Evolutionary conservation across 1,140 invertebrate species (phyloP).

Genomic region (Pseudomyrmex concolor): DNA sequence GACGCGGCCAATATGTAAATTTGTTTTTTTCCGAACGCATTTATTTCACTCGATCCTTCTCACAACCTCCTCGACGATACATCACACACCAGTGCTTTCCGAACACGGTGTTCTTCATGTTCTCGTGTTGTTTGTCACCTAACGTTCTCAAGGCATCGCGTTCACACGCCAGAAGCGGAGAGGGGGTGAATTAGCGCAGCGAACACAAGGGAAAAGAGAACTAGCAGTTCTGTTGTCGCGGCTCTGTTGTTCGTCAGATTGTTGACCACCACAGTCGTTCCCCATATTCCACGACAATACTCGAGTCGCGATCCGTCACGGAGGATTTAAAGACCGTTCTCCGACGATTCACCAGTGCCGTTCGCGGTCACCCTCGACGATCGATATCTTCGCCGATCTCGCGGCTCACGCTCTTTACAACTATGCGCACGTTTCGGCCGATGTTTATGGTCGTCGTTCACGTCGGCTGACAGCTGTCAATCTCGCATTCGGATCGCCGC

Average conservation of each 20-base stretch:
- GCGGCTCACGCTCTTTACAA: constrained; percentile 51
- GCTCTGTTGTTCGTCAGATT: too few species aligned
- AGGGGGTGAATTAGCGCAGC: not conserved
- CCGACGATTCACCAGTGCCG: not conserved
- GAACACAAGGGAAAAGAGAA: not conserved
- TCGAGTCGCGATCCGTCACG: not conserved
- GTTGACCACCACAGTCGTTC: too few species aligned
- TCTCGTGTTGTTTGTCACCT: constrained; percentile 12
- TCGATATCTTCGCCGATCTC: constrained; percentile 65
- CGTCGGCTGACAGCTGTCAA: constrained; percentile 73
- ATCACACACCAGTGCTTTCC: too few species aligned
- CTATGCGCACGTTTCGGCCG: constrained; percentile 61
- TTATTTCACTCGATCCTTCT: too few species aligned
- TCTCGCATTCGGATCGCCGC: constrained; percentile 59
- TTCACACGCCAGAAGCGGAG: constrained; percentile 13
- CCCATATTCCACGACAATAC: too few species aligned
- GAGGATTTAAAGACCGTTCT: not conserved
- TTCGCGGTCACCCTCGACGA: constrained; percentile 35
- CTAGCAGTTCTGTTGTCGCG: too few species aligned
- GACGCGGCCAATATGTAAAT: too few species aligned
- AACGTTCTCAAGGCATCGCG: constrained; percentile 36
- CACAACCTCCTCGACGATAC: too few species aligned
- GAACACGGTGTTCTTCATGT: not conserved
- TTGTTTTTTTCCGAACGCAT: too few species aligned
- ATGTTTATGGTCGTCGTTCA: constrained; percentile 66